Evolutionary conservation across 2,113 vertebrate genomes (phyloP).

Genomic region (Trogon surrucura): DNA sequence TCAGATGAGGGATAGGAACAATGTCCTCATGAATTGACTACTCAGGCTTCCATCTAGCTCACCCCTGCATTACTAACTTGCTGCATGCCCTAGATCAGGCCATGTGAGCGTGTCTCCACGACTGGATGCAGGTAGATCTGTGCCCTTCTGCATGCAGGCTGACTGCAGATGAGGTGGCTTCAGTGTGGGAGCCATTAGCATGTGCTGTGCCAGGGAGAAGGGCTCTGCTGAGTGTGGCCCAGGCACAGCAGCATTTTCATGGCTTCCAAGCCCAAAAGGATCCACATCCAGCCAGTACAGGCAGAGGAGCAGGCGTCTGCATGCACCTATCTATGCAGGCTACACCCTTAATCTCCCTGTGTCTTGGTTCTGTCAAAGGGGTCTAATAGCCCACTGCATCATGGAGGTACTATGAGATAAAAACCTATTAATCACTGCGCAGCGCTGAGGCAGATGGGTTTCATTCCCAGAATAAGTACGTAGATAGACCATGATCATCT

Average conservation of each 20-base stretch:
- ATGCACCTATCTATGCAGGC: background rate
- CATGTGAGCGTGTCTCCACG: fast-evolving
- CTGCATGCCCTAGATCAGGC: background rate
- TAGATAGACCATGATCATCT: background rate
- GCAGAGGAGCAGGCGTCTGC: background rate
- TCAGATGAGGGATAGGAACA: background rate
- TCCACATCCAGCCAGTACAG: background rate
- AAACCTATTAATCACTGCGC: constrained; percentile 42
- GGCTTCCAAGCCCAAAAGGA: background rate
- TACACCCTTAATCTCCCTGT: constrained; percentile 5
- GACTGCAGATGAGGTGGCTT: fast-evolving
- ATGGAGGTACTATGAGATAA: background rate
- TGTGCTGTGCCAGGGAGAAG: background rate
- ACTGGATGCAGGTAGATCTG: background rate
- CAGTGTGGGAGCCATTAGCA: background rate
- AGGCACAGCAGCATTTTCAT: background rate
- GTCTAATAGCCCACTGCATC: constrained; percentile 59
- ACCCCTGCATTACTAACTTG: background rate
- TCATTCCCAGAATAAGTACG: background rate
- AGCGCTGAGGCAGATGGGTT: constrained; percentile 29
- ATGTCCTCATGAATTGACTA: background rate
- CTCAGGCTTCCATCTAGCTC: background rate
- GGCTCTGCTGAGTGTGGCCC: background rate
- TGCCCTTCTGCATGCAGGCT: fast-evolving
- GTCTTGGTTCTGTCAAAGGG: constrained; percentile 33